Evolutionary conservation across 2,113 vertebrate species (phyloP), one percentile per base, ranked within the genome.

Genomic region (Cinclus mexicanus): DNA sequence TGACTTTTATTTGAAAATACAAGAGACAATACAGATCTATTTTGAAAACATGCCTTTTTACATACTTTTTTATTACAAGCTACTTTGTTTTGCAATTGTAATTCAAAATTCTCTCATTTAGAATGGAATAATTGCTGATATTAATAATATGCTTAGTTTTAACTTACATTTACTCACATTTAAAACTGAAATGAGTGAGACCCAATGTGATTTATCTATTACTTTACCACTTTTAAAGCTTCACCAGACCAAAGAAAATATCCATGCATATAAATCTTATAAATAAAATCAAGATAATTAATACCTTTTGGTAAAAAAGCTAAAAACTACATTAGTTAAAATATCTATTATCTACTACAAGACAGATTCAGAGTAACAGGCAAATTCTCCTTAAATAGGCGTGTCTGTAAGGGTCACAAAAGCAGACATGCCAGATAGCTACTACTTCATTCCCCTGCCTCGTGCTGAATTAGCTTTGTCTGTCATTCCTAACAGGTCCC

Each of bases 251-350:
- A 44, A 89, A 71, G 14, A 67, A 90, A 74, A 71, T 39, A 7
- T 74, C 55, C 21, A 21, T 39, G 41, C 4, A 6, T 16, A 42
- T 41, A 57, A 47, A 69, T 53, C 4, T 37, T 80, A 67, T 63
- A 93, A 83, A 95, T 89, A 85, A 87, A 76, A 83, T n/a, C 14
- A 85, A 65, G 26, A 91, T 22, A 85, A 77, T 28, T 19, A 59
- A 17, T 33, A 50, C 41, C 0, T 83, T 91, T 74, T 49, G 67
- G 55, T 94, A 81, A 17, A 92, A 92, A 96, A 87, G 11, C 52
- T 88, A 94, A 64, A 96, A 94, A 37, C 78, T 6, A 82, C 59
- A 14, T 91, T 74, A 95, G 24, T 92, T 92, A 95, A 93, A 89
- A 69, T 64, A 83, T 22, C 20, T 81, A 14, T 59, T 29, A 44